Percentiles rank a stretch among this genome's conserved stretches.
Evolutionary conservation across 2,797 vertebrate genomes (phyloP).

Genomic region (Pangasius macronema): DNA sequence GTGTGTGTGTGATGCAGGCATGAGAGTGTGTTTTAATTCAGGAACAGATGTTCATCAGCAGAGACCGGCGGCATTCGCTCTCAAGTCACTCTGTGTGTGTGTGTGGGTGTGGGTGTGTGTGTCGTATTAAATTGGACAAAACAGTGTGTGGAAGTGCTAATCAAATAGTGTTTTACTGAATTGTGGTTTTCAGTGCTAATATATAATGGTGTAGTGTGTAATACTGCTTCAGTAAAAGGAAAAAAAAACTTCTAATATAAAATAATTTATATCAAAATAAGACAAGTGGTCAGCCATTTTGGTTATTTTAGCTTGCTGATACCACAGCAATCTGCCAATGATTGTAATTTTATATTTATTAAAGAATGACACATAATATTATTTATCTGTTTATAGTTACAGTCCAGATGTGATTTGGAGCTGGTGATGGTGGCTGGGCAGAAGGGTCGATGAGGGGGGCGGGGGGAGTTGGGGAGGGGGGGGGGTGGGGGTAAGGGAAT

Average conservation of each 20-base stretch:
- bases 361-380: neutral
- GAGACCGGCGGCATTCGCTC: constrained; percentile 83
- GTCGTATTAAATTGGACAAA: neutral
- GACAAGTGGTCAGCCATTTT: neutral
- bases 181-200: neutral
- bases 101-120: neutral
- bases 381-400: neutral
- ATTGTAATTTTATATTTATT: neutral
- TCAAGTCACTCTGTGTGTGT: constrained; percentile 71
- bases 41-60: constrained; percentile 97
- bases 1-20: constrained; percentile 3
- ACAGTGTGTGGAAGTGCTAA: neutral
- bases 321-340: neutral
- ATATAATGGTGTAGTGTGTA: neutral
- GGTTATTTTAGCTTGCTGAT: neutral
- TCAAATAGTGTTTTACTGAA: neutral
- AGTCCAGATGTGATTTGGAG: no score
- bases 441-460: no score
- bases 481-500: no score
- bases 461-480: no score
- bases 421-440: no score
- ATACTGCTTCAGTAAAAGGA: neutral
- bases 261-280: neutral
- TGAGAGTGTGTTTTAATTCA: constrained; percentile 48
- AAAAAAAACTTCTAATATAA: neutral